Conservation (phyloP, 2,113 vertebrate species). For the Pithys albifrons region DNA sequence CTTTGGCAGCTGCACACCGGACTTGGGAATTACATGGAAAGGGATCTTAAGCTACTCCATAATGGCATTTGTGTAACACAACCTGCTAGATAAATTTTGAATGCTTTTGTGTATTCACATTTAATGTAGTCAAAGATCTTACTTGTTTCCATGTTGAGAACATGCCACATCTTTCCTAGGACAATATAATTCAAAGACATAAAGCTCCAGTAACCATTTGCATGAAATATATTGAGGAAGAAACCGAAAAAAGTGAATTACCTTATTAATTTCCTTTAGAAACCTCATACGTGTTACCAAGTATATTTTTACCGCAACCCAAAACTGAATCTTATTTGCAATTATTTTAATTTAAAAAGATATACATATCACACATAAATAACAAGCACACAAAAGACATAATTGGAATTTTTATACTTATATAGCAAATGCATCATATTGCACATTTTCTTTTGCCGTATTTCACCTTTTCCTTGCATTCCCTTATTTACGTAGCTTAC, state of each 20-base stretch:
- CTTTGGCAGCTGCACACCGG: conserved; percentile 54
- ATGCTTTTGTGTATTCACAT: background rate
- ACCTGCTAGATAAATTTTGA: background rate
- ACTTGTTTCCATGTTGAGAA: background rate
- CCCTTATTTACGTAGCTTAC: background rate
- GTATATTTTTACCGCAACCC: background rate
- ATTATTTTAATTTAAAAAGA: background rate
- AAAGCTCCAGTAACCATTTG: conserved; percentile 5
- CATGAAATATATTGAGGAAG: background rate
- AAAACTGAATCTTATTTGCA: background rate
- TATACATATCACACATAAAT: background rate
- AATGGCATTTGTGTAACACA: background rate
- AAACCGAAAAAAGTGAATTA: background rate
- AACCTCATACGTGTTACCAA: background rate
- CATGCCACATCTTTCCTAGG: background rate
- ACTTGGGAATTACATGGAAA: conserved; percentile 34
- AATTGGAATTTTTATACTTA: background rate
- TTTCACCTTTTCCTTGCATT: background rate
- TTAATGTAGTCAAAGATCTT: background rate
- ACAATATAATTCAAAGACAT: conserved; percentile 2
- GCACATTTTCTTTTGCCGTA: background rate
- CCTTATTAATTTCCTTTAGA: background rate
- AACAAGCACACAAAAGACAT: background rate
- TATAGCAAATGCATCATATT: background rate
- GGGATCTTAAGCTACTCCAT: background rate